Evolutionary conservation across 2,113 vertebrate species (phyloP).

Genomic region (Oreochromis aureus): DNA sequence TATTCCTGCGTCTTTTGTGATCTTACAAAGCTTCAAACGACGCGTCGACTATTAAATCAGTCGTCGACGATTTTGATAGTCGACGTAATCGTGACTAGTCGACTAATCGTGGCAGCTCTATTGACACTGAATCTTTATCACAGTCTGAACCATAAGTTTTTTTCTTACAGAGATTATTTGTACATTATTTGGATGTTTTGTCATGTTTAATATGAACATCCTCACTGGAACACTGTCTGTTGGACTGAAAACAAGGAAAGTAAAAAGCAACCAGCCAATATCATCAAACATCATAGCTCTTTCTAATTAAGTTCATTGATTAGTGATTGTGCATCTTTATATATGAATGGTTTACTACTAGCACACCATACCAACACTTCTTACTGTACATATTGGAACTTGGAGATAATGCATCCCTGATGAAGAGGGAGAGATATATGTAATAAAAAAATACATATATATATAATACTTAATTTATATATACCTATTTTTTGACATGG

Average conservation of each 20-base stretch:
- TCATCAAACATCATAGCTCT: not conserved
- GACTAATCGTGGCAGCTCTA: too few species aligned
- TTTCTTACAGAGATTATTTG: not conserved
- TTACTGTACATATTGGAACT: accelerated
- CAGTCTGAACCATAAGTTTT: not conserved
- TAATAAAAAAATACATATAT: not conserved
- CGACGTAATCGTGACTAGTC: too few species aligned
- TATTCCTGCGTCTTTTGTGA: too few species aligned
- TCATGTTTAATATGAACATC: accelerated
- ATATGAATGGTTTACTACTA: not conserved
- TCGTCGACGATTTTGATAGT: too few species aligned
- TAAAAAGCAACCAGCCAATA: not conserved
- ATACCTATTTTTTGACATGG: not conserved
- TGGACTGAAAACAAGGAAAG: not conserved
- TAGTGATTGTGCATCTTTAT: not conserved
- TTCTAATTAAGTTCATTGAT: not conserved
- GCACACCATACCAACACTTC: not conserved
- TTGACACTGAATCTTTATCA: not conserved
- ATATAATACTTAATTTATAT: not conserved
- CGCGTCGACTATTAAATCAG: too few species aligned
- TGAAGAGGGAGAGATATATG: not conserved
- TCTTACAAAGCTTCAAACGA: too few species aligned
- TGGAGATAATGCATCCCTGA: not conserved
- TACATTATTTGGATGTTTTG: not conserved
- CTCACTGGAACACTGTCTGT: not conserved